phyloP scores from a whole-genome alignment of 2,797 vertebrate species.

The Tympanoctomys barrerae region DNA sequence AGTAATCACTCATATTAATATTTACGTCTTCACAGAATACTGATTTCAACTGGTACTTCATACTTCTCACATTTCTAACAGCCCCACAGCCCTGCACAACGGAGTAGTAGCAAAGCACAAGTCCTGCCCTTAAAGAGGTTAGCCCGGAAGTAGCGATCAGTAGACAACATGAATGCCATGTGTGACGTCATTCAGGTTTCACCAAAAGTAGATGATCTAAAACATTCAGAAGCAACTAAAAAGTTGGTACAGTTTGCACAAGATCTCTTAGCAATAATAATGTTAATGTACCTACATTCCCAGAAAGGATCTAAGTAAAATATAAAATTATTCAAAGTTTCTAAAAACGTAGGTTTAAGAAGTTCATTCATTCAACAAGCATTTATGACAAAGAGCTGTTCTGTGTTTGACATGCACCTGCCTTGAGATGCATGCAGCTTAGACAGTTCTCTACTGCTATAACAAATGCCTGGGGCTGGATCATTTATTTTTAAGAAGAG shows the following conservation, averaged over 20 bases:
- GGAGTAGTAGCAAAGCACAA: neutral
- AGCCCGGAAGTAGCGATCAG: neutral
- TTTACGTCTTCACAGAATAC: neutral
- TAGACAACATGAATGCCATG: neutral
- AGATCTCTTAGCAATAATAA: slow-evolving; percentile 25
- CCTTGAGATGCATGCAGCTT: neutral
- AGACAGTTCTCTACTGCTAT: neutral
- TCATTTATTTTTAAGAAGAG: neutral
- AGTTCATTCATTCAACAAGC: neutral
- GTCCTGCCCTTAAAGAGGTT: neutral
- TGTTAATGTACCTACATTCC: neutral
- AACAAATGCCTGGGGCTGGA: neutral
- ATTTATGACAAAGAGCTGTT: neutral
- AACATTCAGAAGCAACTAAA: slow-evolving; percentile 16
- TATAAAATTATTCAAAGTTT: slow-evolving; percentile 41
- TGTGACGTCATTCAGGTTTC: neutral
- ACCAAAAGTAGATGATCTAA: slow-evolving; percentile 36
- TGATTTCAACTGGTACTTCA: slow-evolving; percentile 15
- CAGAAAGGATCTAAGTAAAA: slow-evolving; percentile 36
- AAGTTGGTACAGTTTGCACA: slow-evolving; percentile 26
- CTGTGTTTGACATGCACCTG: neutral
- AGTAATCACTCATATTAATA: slow-evolving; percentile 34
- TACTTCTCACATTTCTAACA: slow-evolving; percentile 17
- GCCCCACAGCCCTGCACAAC: neutral
- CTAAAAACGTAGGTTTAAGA: slow-evolving; percentile 22